Evolutionary conservation across 2,888 invertebrate species (phyloP), one percentile per base, ranked within the genome.

Genomic region (Stenodera caucasica): DNA sequence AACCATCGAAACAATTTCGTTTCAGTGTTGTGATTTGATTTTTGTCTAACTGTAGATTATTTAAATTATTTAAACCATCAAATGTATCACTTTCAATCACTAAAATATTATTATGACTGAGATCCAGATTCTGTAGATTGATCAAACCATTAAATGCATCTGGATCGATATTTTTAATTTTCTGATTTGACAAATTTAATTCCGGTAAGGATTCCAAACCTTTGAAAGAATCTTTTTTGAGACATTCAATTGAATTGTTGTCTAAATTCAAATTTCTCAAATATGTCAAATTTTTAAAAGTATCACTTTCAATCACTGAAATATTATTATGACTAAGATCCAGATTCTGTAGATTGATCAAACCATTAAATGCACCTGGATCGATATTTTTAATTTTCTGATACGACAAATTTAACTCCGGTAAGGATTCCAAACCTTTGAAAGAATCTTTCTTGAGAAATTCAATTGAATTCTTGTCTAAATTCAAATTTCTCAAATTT

Each of bases 311-410:
- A 4, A 57, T 37, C 12, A 35, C 14, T 40, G 51, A 29, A 11
- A 23, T 5, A 21, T 37, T 29, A 26, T 57, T 57, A n/a, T 57
- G 37, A n/a, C 29, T 0, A 33, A 57, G 37, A 14, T 57, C 35
- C 37, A 51, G 51, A 33, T 18, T 57, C 11, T 51, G 15, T 29
- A 51, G 51, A 51, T 35, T 57, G n/a, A n/a, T n/a, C n/a, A n/a
- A n/a, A n/a, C n/a, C n/a, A n/a, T n/a, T n/a, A n/a, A n/a, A n/a
- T n/a, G n/a, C n/a, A n/a, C n/a, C n/a, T n/a, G n/a, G n/a, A n/a
- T n/a, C n/a, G n/a, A n/a, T n/a, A n/a, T n/a, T n/a, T n/a, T n/a
- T n/a, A n/a, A n/a, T n/a, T n/a, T n/a, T n/a, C n/a, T n/a, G n/a
- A n/a, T n/a, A n/a, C n/a, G n/a, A n/a, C n/a, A n/a, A n/a, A n/a